Evolutionary conservation across 2,797 vertebrate species (phyloP).

Genomic region (Rachycentron canadum): DNA sequence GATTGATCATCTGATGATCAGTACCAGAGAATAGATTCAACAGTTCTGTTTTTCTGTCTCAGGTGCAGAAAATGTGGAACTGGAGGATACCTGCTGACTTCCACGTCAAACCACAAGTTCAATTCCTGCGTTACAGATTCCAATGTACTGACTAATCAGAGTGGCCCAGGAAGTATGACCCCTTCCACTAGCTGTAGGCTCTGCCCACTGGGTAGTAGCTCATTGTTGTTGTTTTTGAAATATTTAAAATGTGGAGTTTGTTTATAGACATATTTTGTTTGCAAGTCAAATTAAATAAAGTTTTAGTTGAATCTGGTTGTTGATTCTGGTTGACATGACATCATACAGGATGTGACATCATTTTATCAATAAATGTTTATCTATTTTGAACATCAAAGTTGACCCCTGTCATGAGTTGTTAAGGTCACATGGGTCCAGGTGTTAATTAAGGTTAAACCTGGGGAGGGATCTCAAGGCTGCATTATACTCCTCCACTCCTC

Average conservation of each 20-base stretch:
- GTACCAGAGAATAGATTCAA: not conserved
- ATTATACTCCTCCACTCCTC: too few relatives aligned
- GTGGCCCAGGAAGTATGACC: conserved; percentile 72
- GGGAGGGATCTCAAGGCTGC: too few relatives aligned
- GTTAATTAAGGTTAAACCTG: too few relatives aligned
- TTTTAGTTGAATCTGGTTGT: conserved; percentile 32
- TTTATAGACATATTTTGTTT: conserved; percentile 66
- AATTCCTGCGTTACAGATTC: conserved; percentile 85
- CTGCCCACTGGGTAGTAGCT: conserved; percentile 52
- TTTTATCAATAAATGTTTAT: conserved; percentile 76
- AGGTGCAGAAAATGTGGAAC: conserved; percentile 90
- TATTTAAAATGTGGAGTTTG: conserved; percentile 76
- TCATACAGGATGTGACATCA: conserved; percentile 65
- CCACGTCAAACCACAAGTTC: conserved; percentile 84
- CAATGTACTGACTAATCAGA: conserved; percentile 83
- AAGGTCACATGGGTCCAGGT: too few relatives aligned
- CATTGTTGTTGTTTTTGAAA: conserved; percentile 54
- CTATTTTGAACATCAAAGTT: conserved; percentile 78
- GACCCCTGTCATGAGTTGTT: too few relatives aligned
- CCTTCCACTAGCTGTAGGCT: conserved; percentile 75
- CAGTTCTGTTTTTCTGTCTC: conserved; percentile 11
- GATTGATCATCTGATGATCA: not conserved
- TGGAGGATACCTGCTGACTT: conserved; percentile 91
- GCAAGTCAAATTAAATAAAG: conserved; percentile 37
- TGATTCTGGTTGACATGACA: conserved; percentile 61